Evolutionary conservation across 1,140 invertebrate genomes (phyloP), one percentile per base, ranked within the genome.

Genomic region (Drosophila obscura): DNA sequence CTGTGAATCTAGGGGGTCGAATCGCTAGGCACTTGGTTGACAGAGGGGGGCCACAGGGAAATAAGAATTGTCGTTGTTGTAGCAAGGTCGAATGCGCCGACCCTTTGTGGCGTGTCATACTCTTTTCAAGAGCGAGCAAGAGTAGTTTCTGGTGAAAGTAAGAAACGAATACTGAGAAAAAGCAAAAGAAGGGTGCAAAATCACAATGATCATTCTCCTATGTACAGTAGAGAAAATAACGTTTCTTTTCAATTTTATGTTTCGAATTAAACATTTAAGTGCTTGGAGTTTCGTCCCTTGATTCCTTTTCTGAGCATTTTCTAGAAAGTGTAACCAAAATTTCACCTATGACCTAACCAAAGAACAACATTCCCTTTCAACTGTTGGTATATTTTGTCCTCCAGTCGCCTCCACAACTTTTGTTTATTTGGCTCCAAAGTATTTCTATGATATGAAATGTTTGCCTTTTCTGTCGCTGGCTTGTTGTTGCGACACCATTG

Each of bases 381-480:
- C 48, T 61, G 65, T 67, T 81, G 62, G 45, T 48, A 5, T 68
- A 77, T 31, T 46, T 64, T 67, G 49, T 77, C 46, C 64, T 58
- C 11, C 35, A 13, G 49, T 45, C 49, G 43, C 53, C 48, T 57
- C 41, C 44, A 43, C 58, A 65, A 65, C 56, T 73, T 67, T 83
- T 84, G 80, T 83, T 80, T 83, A 83, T 83, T 84, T 83, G 72
- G 49, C 66, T 61, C 46, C 71, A 73, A 83, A 76, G 63, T 84
- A 83, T 84, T 84, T 80, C 65, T 64, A 80, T 51, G 76, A 83
- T 83, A 87, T 80, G 64, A 82, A 85, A 85, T 85, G 64, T 77
- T 77, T 77, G 56, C 46, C 59, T 71, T 44, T 35, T 13, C 35
- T 56, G 39, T 49, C 49, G 8, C 44, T 69, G 16, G 31, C 45